Evolutionary conservation across 2,888 invertebrate species (phyloP), one percentile per base, ranked within the genome.

Genomic region (Neria commutata): DNA sequence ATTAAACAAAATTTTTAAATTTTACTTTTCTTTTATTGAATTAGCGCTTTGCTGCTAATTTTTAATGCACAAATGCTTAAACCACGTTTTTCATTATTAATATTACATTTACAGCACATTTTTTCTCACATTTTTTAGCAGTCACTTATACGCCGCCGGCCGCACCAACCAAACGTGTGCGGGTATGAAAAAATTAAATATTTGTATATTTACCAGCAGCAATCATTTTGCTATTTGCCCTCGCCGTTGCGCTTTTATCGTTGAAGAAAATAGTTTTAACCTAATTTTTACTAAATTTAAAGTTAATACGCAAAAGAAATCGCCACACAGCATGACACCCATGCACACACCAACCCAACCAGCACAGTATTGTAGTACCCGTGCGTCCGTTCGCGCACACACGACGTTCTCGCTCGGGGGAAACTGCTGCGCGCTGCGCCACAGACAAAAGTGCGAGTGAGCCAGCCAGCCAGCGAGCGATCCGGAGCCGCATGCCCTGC

Each of bases 271-370:
- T 56, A 67, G 65, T 65, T 67, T 69, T 66, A 67, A 71, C 68
- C 68, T 67, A 71, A 70, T 71, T 72, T 68, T 65, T 52, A 67
- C 66, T 67, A 67, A 67, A 59, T 66, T 69, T 58, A 51, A 63
- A 66, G 62, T 67, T 71, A 67, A 73, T 67, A 69, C 68, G 67
- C 68, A 71, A 67, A 71, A 65, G 55, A 69, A 74, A 72, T 71
- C 71, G 58, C 56, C 63, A 68, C 61, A 61, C 57, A 61, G 57
- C 61, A 61, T 61, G 61, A 54, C 56, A 60, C 49, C 56, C 21
- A 56, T 51, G 59, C 55, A 17, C n/a, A 19, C 3, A 17, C 16
- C 16, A 40, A n/a, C 10, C 5, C 11, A n/a, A n/a, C n/a, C n/a
- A n/a, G n/a, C n/a, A n/a, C n/a, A n/a, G n/a, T n/a, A n/a, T n/a